Base-by-base conservation (phyloP, 2,113 vertebrate species). In the Leptobrachium leishanense region DNA sequence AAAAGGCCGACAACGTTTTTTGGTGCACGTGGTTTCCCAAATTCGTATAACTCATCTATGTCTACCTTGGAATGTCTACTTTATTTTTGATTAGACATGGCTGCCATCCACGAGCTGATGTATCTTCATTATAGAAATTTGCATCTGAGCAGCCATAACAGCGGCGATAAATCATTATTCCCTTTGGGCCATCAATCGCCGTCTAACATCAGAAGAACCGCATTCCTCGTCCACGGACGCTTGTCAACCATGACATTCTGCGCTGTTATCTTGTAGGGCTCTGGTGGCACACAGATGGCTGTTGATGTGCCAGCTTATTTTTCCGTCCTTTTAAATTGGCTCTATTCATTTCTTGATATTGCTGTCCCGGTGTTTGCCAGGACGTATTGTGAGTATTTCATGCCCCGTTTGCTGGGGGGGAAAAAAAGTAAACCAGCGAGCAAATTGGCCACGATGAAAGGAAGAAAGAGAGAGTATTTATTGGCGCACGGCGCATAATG, bases 301-400 rank as follows among this genome's bases (percentile, higher is more conserved):
- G 8, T 5, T 66, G 6, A 40, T 8, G 9, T 6, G 42, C 44
- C 74, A 4, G 11, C 11, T 40, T n/a, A 31, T 39, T 39, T 6
- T 54, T 44, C 11, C 3, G 13, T 8, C 44, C 12, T 15, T 75
- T 40, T 31, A 31, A 31, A 31, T 31, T 31, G 20, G 20, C 20
- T 31, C 20, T 31, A 31, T 31, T 42, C 11, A 72, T 11, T 41
- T 53, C 8, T 50, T 4, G 46, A 50, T 50, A 50, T 50, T 50
- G 8, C 4, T 0, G 8, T 50, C 46, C 4, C 8, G 53, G 66
- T 53, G 3, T 68, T 53, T 59, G 75, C 75, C 75, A 76, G 53
- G 65, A 57, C 75, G 68, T 40, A 76, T 59, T 76, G 75, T 41
- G 41, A 15, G 20, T 31, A 68, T 76, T 59, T 76, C 68, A 57